Base-by-base conservation (phyloP, 2,797 vertebrate species). In the Rhyacichthys aspro region DNA sequence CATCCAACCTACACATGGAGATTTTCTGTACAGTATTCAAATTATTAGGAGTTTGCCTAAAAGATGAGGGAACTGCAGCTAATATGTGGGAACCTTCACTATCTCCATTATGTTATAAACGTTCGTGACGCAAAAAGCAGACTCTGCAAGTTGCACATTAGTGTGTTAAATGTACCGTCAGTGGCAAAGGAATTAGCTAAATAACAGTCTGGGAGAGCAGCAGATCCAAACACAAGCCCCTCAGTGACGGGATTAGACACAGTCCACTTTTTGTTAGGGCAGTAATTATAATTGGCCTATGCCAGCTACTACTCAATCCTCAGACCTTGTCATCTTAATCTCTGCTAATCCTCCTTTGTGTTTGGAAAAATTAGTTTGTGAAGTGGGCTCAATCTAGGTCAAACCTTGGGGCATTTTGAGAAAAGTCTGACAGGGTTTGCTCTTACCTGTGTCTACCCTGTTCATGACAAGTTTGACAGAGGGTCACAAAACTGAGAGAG, bases 291-390 rank as follows among this genome's bases (percentile, higher is more conserved):
- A 91, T 90, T 90, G 88, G 89, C 89, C 86, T 68, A 60, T 82
- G 82, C 78, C 79, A 74, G 80, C 84, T 81, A 82, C 70, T 78
- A 65, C 79, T 84, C 84, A 77, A 74, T 84, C 83, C 85, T 72
- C 83, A 86, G 72, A 90, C 79, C 79, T 80, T 88, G 86, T 91
- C 87, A 89, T 88, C 84, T 85, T 89, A 92, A 91, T 92, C 89
- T 89, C 59, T 16, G 55, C 75, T 90, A 92, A 93, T 91, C 88
- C 87, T 65, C 70, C 74, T 88, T 86, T 88, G 86, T 90, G 88
- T 89, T 85, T 74, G 72, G 74, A 82, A 78, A 88, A 89, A 90
- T 90, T 84, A 90, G 85, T 86, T 86, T 79, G 84, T 83, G 85
- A 89, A 91, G 85, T 79, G 77, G 81, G 59, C 79, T 82, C 84